phyloP scores from a whole-genome alignment of 2,113 vertebrate species.

The Abramis brama region DNA sequence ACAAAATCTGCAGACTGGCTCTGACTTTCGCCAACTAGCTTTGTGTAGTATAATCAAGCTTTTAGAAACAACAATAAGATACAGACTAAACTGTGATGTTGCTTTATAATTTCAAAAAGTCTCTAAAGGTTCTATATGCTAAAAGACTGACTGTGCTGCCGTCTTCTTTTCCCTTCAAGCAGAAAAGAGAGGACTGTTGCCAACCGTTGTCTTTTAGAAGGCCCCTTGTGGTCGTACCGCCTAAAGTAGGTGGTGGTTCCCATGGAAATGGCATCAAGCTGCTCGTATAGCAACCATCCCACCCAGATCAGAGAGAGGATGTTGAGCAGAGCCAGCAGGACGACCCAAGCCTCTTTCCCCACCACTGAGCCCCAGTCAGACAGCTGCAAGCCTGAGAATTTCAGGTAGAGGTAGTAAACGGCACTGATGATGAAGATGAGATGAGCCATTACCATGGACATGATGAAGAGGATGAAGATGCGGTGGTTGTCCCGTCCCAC shows the following conservation, averaged over 20 bases:
- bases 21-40: not conserved
- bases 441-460: constrained; percentile 57
- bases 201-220: constrained; percentile 63
- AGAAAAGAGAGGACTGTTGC: constrained; percentile 67
- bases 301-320: constrained; percentile 74
- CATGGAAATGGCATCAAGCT: constrained; percentile 71
- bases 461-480: constrained; percentile 76
- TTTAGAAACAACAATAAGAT: not conserved
- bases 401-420: constrained; percentile 62
- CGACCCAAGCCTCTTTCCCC: constrained; percentile 75
- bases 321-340: constrained; percentile 71
- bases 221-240: constrained; percentile 52
- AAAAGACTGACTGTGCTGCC: constrained; percentile 2
- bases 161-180: constrained; percentile 64
- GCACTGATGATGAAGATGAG: constrained; percentile 52
- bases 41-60: not conserved
- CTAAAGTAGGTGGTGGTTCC: constrained; percentile 77
- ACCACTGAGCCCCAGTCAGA: constrained; percentile 59
- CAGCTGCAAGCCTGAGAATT: constrained; percentile 35
- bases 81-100: not conserved
- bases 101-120: not conserved
- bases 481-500: constrained; percentile 76
- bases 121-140: constrained; percentile 34
- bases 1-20: not conserved
- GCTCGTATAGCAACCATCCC: constrained; percentile 74